Evolutionary conservation across 2,797 vertebrate species (phyloP).

Genomic region (Tragelaphus eurycerus): DNA sequence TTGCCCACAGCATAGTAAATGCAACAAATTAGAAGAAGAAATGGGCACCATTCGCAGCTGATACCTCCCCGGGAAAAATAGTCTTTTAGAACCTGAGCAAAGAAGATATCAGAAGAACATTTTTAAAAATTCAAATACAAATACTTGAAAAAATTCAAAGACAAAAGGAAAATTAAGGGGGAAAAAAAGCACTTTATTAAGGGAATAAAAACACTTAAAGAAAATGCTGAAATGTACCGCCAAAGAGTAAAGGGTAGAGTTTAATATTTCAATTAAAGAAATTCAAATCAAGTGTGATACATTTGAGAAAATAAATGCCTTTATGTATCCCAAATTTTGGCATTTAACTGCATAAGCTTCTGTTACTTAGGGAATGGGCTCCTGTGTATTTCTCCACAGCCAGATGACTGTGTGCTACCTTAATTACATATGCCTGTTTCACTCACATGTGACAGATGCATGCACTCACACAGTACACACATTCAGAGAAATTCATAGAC

Average conservation of each 20-base stretch:
- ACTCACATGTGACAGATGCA: background rate
- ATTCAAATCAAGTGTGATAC: background rate
- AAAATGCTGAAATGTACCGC: background rate
- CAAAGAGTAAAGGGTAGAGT: background rate
- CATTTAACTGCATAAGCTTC: background rate
- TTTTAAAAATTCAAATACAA: background rate
- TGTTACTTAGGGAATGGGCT: background rate
- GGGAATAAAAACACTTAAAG: background rate
- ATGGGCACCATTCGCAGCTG: background rate
- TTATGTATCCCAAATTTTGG: background rate
- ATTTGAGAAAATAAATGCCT: background rate
- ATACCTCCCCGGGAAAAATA: background rate
- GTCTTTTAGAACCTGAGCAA: background rate
- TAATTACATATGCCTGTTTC: background rate
- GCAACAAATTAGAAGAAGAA: background rate
- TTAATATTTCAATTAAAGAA: constrained; percentile 4
- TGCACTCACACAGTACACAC: background rate
- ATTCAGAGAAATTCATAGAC: background rate
- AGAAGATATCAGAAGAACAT: background rate
- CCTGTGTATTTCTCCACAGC: background rate
- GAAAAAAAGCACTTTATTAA: background rate
- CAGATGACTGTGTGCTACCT: background rate
- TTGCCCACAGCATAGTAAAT: background rate
- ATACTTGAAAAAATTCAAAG: background rate
- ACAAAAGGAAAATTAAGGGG: background rate